phyloP scores from a whole-genome alignment of 2,797 vertebrate genomes.

The Pseudochirops corinnae region DNA sequence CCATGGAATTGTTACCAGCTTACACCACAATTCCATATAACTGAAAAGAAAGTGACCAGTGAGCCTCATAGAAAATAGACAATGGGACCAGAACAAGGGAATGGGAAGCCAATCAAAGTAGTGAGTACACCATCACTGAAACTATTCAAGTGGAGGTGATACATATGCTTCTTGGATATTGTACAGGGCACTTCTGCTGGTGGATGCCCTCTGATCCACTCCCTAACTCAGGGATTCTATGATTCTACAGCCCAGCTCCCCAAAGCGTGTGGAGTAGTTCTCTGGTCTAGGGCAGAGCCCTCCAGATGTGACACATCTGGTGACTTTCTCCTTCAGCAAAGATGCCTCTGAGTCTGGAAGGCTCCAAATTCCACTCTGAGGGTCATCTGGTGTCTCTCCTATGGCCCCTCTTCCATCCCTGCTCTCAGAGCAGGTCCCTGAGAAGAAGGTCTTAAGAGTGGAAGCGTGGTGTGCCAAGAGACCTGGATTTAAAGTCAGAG shows the following conservation, averaged over 20 bases:
- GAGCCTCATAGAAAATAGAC: neutral
- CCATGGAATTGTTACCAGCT: neutral
- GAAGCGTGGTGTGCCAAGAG: neutral
- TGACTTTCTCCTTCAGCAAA: neutral
- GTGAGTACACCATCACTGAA: neutral
- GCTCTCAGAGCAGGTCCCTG: neutral
- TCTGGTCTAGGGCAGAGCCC: neutral
- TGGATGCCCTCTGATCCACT: neutral
- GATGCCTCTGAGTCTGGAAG: neutral
- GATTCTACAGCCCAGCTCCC: neutral
- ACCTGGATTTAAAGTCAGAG: neutral
- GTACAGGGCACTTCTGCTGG: neutral
- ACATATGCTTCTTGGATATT: neutral
- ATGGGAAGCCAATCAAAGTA: neutral
- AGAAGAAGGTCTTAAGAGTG: neutral
- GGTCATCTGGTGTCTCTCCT: neutral
- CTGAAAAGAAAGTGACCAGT: neutral
- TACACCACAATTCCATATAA: neutral
- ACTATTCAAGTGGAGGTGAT: neutral
- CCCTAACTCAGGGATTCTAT: neutral
- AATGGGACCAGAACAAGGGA: neutral
- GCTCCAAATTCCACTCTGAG: neutral
- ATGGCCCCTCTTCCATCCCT: neutral
- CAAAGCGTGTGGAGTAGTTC: neutral
- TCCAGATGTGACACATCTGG: neutral